Percentiles rank a stretch among this genome's conserved stretches.
These are phyloP conservation scores for Andrena cerasifolii DNA, from an alignment of 1,140 invertebrate genomes.

Conservation along the genomic window DNA sequence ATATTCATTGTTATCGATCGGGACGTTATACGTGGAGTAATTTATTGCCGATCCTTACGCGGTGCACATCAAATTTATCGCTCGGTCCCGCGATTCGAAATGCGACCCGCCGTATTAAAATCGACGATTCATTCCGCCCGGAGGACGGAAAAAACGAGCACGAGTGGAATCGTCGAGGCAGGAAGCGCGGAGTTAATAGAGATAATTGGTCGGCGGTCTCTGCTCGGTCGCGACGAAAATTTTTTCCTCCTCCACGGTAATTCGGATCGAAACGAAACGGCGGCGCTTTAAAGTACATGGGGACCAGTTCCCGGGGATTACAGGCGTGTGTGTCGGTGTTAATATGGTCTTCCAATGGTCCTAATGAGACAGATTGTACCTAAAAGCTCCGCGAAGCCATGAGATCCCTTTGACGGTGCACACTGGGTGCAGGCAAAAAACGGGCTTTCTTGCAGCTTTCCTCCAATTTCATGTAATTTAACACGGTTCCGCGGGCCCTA, in stretches of 20 bases:
- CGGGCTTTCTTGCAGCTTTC: too few relatives aligned
- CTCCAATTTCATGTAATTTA: too few relatives aligned
- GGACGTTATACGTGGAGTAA: neutral
- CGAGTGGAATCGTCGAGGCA: neutral
- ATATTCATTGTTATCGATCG: conserved; percentile 1
- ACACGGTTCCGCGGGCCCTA: too few relatives aligned
- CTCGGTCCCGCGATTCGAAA: conserved; percentile 28
- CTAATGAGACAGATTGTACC: conserved; percentile 60
- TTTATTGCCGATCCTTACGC: neutral
- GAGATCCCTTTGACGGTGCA: too few relatives aligned
- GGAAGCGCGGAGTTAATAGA: conserved; percentile 4
- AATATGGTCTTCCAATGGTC: conserved; percentile 49
- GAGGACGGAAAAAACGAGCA: neutral
- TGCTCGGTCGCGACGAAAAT: neutral
- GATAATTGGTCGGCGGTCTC: conserved; percentile 3
- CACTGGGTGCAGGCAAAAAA: too few relatives aligned
- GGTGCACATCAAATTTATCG: conserved; percentile 5
- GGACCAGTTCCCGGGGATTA: conserved; percentile 14
- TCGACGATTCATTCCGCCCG: neutral
- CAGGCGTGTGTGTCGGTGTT: conserved; percentile 30
- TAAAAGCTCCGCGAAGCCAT: neutral
- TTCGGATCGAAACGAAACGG: conserved; percentile 41
- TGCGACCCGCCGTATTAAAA: neutral
- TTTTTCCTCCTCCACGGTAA: conserved; percentile 9
- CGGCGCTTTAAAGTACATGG: neutral